These are phyloP conservation scores for Cephus sareptanus DNA, from an alignment of 2,888 invertebrate species.

Conservation along the genomic window DNA sequence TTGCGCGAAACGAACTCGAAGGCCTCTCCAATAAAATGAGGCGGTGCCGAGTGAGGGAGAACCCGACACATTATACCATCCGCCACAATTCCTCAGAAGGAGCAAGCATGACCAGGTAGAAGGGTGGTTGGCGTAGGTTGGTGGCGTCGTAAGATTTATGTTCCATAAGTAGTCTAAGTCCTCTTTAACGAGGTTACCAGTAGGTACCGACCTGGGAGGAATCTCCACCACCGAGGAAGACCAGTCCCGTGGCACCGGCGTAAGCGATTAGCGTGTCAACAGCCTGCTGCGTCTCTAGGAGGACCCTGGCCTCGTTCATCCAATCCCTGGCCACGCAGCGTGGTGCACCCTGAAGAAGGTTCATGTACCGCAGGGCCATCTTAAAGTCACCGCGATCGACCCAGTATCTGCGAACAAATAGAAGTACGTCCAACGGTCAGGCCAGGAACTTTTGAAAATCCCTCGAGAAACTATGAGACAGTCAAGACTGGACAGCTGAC, in stretches of 20 bases:
- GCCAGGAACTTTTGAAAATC: not conserved
- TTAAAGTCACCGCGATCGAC: slow-evolving; percentile 89
- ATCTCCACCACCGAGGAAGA: slow-evolving; percentile 64
- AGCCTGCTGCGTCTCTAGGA: slow-evolving; percentile 91
- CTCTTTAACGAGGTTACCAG: not conserved
- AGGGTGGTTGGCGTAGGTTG: not conserved
- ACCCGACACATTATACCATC: not conserved
- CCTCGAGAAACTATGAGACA: slow-evolving; percentile 6
- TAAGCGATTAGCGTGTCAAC: slow-evolving; percentile 90
- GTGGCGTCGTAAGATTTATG: not conserved
- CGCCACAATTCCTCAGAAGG: not conserved
- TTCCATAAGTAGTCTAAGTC: not conserved
- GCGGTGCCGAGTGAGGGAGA: not conserved
- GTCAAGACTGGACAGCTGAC: slow-evolving; percentile 2
- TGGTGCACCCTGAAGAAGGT: slow-evolving; percentile 89
- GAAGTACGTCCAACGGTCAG: not conserved
- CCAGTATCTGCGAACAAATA: slow-evolving; percentile 75
- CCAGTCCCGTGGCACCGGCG: slow-evolving; percentile 81
- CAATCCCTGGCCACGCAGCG: slow-evolving; percentile 85
- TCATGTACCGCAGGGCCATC: slow-evolving; percentile 87
- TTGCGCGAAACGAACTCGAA: not conserved
- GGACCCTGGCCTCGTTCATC: slow-evolving; percentile 84
- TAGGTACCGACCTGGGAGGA: slow-evolving; percentile 45
- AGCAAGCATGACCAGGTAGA: not conserved
- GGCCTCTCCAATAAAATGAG: not conserved